Percentiles rank a stretch among this genome's conserved stretches.
Conservation (phyloP, 2,888 invertebrate species). For the Rhimphoctona megacephalus region DNA sequence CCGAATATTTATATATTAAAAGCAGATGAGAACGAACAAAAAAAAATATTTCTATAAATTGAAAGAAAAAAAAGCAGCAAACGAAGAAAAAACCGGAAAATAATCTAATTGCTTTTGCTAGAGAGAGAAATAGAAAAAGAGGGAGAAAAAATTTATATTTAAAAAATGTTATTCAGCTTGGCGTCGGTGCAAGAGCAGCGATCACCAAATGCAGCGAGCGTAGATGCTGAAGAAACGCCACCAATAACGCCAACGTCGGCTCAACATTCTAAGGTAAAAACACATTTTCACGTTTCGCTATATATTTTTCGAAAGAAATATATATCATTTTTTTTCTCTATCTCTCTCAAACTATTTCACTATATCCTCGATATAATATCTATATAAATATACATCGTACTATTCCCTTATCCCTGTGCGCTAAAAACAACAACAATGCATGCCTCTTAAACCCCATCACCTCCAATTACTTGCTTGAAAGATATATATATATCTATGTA, state of each 20-base stretch:
- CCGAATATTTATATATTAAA: constrained; percentile 41
- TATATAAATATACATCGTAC: constrained; percentile 52
- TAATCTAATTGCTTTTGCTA: not conserved
- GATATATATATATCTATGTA: constrained; percentile 51
- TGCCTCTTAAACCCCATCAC: constrained; percentile 51
- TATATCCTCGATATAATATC: constrained; percentile 49
- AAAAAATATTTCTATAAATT: not conserved
- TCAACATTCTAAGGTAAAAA: constrained; percentile 91
- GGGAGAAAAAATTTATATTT: constrained; percentile 7
- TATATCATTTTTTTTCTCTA: constrained; percentile 71
- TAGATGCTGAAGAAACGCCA: constrained; percentile 87
- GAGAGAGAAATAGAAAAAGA: too few relatives aligned
- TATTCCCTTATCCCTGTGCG: constrained; percentile 68
- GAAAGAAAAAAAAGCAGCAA: not conserved
- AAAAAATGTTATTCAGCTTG: constrained; percentile 87
- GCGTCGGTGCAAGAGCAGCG: constrained; percentile 99
- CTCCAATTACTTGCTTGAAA: constrained; percentile 72
- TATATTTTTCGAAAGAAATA: constrained; percentile 52
- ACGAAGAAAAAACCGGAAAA: not conserved
- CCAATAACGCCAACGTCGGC: constrained; percentile 87
- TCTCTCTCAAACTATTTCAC: constrained; percentile 46
- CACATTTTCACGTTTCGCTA: constrained; percentile 71
- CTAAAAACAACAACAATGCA: constrained; percentile 69
- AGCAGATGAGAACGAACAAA: constrained; percentile 42
- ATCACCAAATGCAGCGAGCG: constrained; percentile 89